Evolutionary conservation across 1,140 invertebrate species (phyloP), one percentile per base, ranked within the genome.

Genomic region (Atta colombica): DNA sequence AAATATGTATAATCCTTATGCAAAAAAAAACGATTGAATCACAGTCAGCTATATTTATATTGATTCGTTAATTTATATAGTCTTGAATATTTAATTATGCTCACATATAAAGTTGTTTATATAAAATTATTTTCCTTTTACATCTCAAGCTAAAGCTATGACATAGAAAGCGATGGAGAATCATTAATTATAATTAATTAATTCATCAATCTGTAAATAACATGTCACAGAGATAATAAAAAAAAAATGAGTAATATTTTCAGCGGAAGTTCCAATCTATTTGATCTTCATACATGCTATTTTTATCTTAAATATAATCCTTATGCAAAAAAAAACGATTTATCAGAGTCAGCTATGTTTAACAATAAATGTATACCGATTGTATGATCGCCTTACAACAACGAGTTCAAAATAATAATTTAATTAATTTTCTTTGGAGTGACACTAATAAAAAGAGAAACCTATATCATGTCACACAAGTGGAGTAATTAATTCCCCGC

Each of bases 171-270:
- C 12, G 16, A 35, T 39, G 18, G 6, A 53, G 31, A 66, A n/a
- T 53, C 6, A 18, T n/a, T 53, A 66, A 66, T 80, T 80, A 39
- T 1, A 58, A 25, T 68, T 55, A 55, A 66, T 68, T 45, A 55
- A 68, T 51, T 65, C n/a, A 45, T 71, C 35, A 45, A 28, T 49
- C 16, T 71, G 12, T 65, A 69, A 80, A 55, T 53, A 80, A 69
- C 2, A 5, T 28, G 31, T 16, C 8, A 1, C n/a, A 8, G 39
- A 31, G 25, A 60, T 69, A 49, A 25, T 35, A 35, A 39, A 53
- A 65, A 65, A 61, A 12, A 65, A 39, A 35, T 18, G 6, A 65
- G 2, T 3, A 4, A 66, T 66, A 49, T 8, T 35, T 21, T 16
- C 6, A 31, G 1, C 21, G 31, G 0, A 55, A 53, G 61, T 61